Evolutionary conservation across 1,140 invertebrate species (phyloP).

Genomic region (Pectinophora gossypiella): DNA sequence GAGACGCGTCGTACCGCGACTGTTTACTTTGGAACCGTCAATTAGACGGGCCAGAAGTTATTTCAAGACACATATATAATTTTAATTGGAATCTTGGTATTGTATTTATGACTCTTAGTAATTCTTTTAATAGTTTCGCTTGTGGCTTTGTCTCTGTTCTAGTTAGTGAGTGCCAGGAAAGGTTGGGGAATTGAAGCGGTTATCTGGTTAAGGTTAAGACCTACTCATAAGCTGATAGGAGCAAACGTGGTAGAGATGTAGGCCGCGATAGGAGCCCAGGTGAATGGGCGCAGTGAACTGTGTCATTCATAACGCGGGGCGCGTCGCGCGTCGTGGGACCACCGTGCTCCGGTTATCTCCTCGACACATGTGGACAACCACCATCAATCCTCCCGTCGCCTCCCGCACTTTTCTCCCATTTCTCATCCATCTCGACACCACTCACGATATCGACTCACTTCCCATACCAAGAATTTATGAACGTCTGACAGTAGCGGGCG

Average conservation of each 20-base stretch:
- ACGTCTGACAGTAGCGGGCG: slow-evolving; percentile 19
- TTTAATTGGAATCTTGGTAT: too few species aligned
- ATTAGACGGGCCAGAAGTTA: too few species aligned
- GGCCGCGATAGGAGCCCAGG: neutral
- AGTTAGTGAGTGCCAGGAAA: too few species aligned
- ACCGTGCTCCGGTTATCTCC: slow-evolving; percentile 39
- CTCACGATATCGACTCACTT: slow-evolving; percentile 27
- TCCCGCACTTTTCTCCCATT: slow-evolving; percentile 38
- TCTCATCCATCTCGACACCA: slow-evolving; percentile 28
- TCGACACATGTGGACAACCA: slow-evolving; percentile 36
- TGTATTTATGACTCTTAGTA: too few species aligned
- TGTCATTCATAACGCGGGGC: slow-evolving; percentile 33
- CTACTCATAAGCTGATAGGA: neutral
- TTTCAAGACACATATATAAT: too few species aligned
- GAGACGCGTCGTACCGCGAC: neutral
- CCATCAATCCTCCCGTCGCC: slow-evolving; percentile 46
- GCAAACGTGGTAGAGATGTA: neutral
- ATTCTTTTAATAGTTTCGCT: too few species aligned
- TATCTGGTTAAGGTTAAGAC: too few species aligned
- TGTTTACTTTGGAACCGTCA: too few species aligned
- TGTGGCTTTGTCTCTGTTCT: too few species aligned
- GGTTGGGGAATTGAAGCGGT: too few species aligned
- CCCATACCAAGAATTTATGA: slow-evolving; percentile 22
- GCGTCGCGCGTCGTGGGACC: slow-evolving; percentile 23
- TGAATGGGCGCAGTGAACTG: neutral